Evolutionary conservation across 2,888 invertebrate species (phyloP).

Genomic region (Eristalis tenax): DNA sequence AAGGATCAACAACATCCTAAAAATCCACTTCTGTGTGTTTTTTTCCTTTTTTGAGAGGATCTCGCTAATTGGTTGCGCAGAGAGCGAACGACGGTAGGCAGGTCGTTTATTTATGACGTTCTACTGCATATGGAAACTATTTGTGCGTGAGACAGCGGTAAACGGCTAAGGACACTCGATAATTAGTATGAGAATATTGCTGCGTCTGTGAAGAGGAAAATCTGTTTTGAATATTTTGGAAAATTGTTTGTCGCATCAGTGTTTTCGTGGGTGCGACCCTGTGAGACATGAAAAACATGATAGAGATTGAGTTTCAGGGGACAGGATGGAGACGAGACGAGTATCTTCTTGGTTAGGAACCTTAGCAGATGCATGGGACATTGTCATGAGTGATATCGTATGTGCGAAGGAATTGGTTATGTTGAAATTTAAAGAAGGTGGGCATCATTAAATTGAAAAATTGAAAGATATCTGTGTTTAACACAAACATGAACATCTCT

Average conservation of each 20-base stretch:
- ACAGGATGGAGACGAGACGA: not conserved
- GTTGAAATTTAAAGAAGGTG: too few species aligned
- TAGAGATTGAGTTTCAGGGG: not conserved
- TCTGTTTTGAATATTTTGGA: constrained; percentile 37
- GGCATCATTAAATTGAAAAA: too few species aligned
- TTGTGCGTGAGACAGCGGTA: constrained; percentile 18
- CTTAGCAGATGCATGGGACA: not conserved
- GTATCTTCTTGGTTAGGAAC: not conserved
- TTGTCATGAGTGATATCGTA: not conserved
- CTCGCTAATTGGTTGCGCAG: constrained; percentile 3
- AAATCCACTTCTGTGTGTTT: not conserved
- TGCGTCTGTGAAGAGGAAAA: constrained; percentile 20
- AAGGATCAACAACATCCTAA: constrained; percentile 53
- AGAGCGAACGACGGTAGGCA: constrained; percentile 33
- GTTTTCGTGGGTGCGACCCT: constrained; percentile 27
- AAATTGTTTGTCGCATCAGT: not conserved
- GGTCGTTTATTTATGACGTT: constrained; percentile 32
- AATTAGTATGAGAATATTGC: constrained; percentile 57
- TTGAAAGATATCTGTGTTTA: too few species aligned
- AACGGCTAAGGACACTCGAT: constrained; percentile 37
- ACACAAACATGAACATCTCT: too few species aligned
- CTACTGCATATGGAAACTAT: constrained; percentile 28
- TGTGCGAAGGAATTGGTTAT: not conserved
- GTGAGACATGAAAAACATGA: not conserved
- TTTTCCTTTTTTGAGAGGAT: not conserved